Percentiles rank a stretch among this genome's conserved stretches.
These are phyloP conservation scores for Acrobasis suavella DNA, from an alignment of 2,888 invertebrate genomes.

Conservation along the genomic window DNA sequence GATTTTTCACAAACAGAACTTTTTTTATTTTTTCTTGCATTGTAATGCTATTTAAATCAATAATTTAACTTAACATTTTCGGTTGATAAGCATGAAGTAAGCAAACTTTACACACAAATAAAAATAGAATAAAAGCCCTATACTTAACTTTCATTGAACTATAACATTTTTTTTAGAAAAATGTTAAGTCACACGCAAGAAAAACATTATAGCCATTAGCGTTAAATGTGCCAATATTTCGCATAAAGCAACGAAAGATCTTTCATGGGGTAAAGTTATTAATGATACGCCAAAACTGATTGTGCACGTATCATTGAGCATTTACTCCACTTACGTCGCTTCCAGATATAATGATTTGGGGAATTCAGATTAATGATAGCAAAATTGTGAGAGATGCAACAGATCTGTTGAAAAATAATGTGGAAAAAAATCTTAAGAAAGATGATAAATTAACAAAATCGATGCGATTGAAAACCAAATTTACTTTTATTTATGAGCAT, in stretches of 20 bases:
- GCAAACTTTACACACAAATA: not conserved
- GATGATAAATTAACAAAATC: too few species aligned
- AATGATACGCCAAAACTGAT: slow-evolving; percentile 41
- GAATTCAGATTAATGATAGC: slow-evolving; percentile 64
- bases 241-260: slow-evolving; percentile 24
- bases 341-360: slow-evolving; percentile 40
- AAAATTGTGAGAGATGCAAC: slow-evolving; percentile 13
- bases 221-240: slow-evolving; percentile 12
- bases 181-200: not conserved
- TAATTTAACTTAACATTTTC: too few species aligned
- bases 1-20: too few species aligned
- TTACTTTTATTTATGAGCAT: too few species aligned
- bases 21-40: too few species aligned
- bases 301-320: slow-evolving; percentile 39
- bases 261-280: slow-evolving; percentile 39
- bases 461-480: too few species aligned
- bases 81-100: not conserved
- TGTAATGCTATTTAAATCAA: too few species aligned
- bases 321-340: slow-evolving; percentile 56
- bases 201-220: slow-evolving; percentile 7
- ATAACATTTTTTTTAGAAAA: not conserved
- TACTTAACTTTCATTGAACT: not conserved
- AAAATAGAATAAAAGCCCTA: not conserved
- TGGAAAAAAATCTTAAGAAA: too few species aligned
- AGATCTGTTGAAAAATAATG: slow-evolving; percentile 11